Evolutionary conservation across 2,888 invertebrate genomes (phyloP).

Genomic region (Tupiocoris notatus): DNA sequence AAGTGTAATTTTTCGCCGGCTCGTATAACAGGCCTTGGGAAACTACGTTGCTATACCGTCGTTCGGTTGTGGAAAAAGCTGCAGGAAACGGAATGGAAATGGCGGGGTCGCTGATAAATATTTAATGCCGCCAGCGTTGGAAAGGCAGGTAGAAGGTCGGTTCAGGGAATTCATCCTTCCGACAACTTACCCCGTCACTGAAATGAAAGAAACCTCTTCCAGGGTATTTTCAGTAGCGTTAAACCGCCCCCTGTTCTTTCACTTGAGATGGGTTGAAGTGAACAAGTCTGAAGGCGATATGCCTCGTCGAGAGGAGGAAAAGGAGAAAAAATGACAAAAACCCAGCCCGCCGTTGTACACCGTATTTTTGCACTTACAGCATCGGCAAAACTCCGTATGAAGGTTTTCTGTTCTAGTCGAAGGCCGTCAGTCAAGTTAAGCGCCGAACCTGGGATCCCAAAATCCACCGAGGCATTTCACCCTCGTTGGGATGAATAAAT

Average conservation of each 20-base stretch:
- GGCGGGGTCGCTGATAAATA: slow-evolving; percentile 3
- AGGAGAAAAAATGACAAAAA: no score
- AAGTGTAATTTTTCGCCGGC: neutral
- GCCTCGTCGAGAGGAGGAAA: no score
- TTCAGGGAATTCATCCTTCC: neutral
- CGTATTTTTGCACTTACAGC: neutral
- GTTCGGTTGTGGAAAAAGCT: neutral
- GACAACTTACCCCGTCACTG: neutral
- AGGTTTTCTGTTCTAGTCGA: neutral
- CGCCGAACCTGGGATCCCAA: neutral
- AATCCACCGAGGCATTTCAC: neutral
- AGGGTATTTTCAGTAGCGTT: neutral
- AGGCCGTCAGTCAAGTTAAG: neutral
- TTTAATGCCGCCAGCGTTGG: neutral
- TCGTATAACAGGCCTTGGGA: neutral
- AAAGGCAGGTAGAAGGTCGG: neutral
- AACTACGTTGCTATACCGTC: neutral
- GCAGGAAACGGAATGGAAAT: neutral
- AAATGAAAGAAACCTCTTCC: neutral
- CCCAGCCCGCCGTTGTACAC: no score
- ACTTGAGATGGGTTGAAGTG: neutral
- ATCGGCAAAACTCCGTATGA: neutral
- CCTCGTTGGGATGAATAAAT: slow-evolving; percentile 26
- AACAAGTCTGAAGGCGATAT: neutral
- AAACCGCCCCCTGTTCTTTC: neutral